Evolutionary conservation across 2,888 invertebrate species (phyloP), one percentile per base, ranked within the genome.

Genomic region (Unio pictorum): DNA sequence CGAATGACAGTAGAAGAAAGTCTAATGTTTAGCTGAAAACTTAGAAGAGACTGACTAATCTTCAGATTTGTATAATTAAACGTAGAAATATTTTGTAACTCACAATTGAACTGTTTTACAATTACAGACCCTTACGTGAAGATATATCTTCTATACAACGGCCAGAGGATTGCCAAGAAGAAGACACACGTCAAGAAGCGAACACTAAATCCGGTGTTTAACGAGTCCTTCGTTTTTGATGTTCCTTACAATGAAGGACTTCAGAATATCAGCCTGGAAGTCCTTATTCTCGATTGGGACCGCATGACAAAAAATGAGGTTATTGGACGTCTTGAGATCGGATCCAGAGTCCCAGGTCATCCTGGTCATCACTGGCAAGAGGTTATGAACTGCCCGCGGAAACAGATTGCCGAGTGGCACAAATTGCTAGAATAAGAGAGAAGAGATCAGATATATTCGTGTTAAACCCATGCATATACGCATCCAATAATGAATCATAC

Each of bases 331-430:
- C 92, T 98, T 90, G 97, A 98, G 90, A 92, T 99, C 80, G 98
- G 98, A 64, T 77, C 88, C 23, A 95, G 95, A 66, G 76, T 81
- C 57, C 78, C 75, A n/a, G 84, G 86, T 28, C 84, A 84, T 26
- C 86, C 86, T 66, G 74, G 82, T n/a, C 96, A 95, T 88, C 99
- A 99, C 91, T 99, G 98, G 98, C 95, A 95, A 88, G 98, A 98
- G 92, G 97, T 98, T 82, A 95, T 97, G 92, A 96, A 95, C 89
- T 97, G 97, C 81, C 98, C 98, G 66, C 94, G 98, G 83, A 94
- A 98, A 80, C 99, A 99, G 93, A 98, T 99, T 89, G 99, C 99
- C 79, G 98, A 99, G 92, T 99, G 99, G 99, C 99, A 99, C 93
- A 97, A 98, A 92, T 93, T 99, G 85, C 45, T 45, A 3, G 45